Evolutionary conservation across 2,888 invertebrate species (phyloP).

Genomic region (Scaptomyza reducta): DNA sequence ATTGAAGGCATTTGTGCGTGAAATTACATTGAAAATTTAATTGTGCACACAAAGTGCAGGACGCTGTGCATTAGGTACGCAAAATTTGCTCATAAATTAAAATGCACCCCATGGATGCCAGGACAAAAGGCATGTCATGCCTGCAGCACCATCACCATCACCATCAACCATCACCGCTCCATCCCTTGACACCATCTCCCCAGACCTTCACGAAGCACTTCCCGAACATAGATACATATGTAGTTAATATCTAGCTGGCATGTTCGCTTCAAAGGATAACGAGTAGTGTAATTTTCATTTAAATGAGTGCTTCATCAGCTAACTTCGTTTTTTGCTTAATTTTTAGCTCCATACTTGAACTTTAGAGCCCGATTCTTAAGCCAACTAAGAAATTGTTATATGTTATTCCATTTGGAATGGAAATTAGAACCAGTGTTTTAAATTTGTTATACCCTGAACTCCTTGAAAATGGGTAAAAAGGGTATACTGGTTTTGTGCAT

Average conservation of each 20-base stretch:
- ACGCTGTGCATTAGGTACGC: constrained; percentile 65
- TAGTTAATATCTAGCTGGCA: constrained; percentile 25
- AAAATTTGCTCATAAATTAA: constrained; percentile 71
- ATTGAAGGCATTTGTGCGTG: constrained; percentile 73
- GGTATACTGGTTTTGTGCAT: no score
- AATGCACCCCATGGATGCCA: constrained; percentile 51
- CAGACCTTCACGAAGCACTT: neutral
- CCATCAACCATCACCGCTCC: no score
- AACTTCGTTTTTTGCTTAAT: neutral
- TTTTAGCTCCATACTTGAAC: no score
- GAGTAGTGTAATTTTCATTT: constrained; percentile 37
- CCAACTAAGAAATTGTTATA: no score
- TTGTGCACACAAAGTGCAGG: constrained; percentile 64
- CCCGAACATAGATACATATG: constrained; percentile 6
- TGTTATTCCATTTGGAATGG: no score
- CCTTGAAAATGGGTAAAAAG: no score
- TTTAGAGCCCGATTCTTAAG: no score
- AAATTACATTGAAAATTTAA: constrained; percentile 78
- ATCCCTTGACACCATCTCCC: neutral
- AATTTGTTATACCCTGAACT: no score
- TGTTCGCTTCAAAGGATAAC: constrained; percentile 13
- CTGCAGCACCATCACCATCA: neutral
- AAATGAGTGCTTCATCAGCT: constrained; percentile 34
- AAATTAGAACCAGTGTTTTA: no score
- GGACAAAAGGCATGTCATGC: constrained; percentile 26